Base-by-base conservation (phyloP, 1,140 invertebrate genomes). In the Mamestra configurata region DNA sequence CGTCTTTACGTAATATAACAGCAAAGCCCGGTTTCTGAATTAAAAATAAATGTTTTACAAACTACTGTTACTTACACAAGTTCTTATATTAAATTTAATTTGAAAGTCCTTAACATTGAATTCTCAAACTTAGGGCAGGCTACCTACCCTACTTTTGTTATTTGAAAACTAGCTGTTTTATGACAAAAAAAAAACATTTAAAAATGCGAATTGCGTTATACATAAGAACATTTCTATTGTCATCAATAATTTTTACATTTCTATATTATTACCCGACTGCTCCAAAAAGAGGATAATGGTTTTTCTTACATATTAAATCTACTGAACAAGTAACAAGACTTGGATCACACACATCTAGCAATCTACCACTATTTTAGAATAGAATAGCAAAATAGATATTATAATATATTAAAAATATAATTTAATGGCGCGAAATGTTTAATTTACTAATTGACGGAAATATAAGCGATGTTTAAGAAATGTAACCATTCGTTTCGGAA, bases 361-460 rank as follows among this genome's bases (percentile, higher is more conserved):
- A 68, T 64, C 35, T 64, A 40, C 18, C 11, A 18, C 11, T 43
- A 43, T 24, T 4, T n/a, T 43, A 68, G 37, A 68, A 68, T 68
- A 68, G 64, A 49, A 68, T 68, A 68, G 64, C 64, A 68, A 68
- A 68, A 68, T 68, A 68, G 40, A 68, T 20, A 46, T 66, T 66
- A 22, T 22, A n/a, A 49, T 46, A 22, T 46, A 24, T 13, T 15
- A 68, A 68, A 49, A 46, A 68, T 68, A 68, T 64, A n/a, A 61
- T 27, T 46, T 18, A 61, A 49, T 68, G 37, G 43, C 43, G 64
- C 40, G 37, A 49, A 68, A 68, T 46, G 22, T 68, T 37, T 61
- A 8, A 15, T 64, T 37, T 64, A 37, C 35, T 68, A 68, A 68
- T 68, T 68, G 64, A 68, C 64, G 11, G 22, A 55, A 55, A 35